Evolutionary conservation across 2,797 vertebrate genomes (phyloP), one percentile per base, ranked within the genome.

Genomic region (Pseudochromis fuscus): DNA sequence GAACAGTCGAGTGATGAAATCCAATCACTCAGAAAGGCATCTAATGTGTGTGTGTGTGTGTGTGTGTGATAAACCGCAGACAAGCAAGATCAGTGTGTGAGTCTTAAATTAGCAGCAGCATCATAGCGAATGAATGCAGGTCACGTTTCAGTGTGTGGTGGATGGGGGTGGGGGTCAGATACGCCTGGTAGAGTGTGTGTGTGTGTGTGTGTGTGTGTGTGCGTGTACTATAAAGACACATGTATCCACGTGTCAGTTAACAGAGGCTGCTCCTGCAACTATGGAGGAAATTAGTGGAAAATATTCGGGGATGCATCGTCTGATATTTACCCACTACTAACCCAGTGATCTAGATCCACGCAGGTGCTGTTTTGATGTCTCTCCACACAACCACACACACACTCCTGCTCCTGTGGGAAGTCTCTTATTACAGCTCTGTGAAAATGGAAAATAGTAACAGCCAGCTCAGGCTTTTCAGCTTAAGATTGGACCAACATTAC

Each of bases 321-420:
- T 19, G 37, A 63, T 79, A 56, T 70, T 44, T 40, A 42, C 69
- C 56, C 30, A 72, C 79, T 45, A 84, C 75, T 88, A 76, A 83
- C 85, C 73, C 59, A 86, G 50, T 86, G 61, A 75, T 83, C 77
- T 45, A 79, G 37, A 80, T 83, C 61, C 30, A 38, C 38, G 77
- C 76, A 82, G 82, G 77, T 78, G 79, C 69, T 71, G 67, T 60
- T 78, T 49, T 76, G 21, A 60, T 79, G 52, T 67, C 46, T 52
- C 35, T 38, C 2, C 53, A 49, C 67, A 60, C 56, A 49, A 42
- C 66, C 66, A 53, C 40, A 65, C 58, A 33, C 63, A 61, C 46
- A 27, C 3, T 48, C 45, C 28, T 63, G 60, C 59, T 69, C 77
- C 79, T 58, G 48, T 33, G 69, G 82, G 76, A 81, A 45, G 79